These are phyloP conservation scores for Donacobius atricapilla DNA, from an alignment of 2,113 vertebrate species.

Conservation along the genomic window DNA sequence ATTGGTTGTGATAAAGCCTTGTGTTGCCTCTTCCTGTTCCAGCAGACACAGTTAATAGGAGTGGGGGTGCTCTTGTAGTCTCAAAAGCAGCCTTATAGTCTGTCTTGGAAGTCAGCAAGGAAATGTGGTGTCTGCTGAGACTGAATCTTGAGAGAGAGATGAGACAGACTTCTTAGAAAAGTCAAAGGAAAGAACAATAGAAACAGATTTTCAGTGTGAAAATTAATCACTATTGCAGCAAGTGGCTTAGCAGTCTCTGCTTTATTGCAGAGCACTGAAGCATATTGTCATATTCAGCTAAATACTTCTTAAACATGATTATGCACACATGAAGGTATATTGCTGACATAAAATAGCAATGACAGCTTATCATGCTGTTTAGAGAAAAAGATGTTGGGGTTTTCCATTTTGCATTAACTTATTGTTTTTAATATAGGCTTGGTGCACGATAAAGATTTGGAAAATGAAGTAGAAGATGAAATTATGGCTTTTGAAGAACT, in stretches of 20 bases:
- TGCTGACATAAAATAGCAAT: not conserved
- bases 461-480: constrained; percentile 73
- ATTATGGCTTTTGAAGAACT: constrained; percentile 73
- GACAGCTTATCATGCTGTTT: not conserved
- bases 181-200: not conserved
- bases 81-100: not conserved
- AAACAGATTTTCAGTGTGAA: not conserved
- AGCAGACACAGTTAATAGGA: not conserved
- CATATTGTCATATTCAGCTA: not conserved
- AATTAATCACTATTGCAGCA: not conserved
- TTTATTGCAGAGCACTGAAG: not conserved
- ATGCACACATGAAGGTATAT: not conserved
- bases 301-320: not conserved
- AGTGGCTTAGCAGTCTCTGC: not conserved
- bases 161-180: not conserved
- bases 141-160: not conserved
- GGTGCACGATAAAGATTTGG: constrained; percentile 41
- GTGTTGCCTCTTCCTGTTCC: not conserved
- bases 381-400: not conserved
- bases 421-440: constrained; percentile 44
- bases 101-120: not conserved
- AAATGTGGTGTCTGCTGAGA: not conserved
- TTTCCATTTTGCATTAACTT: not conserved
- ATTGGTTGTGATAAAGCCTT: not conserved
- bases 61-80: not conserved